Conservation (phyloP, 2,888 invertebrate species). For the Habroteleia sp. region DNA sequence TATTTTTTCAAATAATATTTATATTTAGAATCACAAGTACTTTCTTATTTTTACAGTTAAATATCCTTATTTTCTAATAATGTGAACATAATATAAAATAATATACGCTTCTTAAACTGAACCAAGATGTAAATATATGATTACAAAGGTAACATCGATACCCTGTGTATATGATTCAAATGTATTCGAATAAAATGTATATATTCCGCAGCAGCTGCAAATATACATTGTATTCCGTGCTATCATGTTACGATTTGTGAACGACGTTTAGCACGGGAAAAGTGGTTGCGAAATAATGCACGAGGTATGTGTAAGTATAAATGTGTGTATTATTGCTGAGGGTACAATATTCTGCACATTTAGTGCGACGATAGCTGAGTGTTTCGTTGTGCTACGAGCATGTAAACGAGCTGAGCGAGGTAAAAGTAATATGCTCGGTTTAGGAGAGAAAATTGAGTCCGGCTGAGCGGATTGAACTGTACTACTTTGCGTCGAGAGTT, state of each 20-base stretch:
- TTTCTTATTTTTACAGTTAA: too few relatives aligned
- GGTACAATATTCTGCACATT: slow-evolving; percentile 25
- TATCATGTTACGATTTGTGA: slow-evolving; percentile 5
- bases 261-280: slow-evolving; percentile 13
- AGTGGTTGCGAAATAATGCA: slow-evolving; percentile 22
- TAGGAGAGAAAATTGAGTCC: slow-evolving; percentile 36
- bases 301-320: background rate
- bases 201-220: background rate
- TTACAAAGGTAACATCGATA: too few relatives aligned
- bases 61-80: too few relatives aligned
- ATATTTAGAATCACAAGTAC: too few relatives aligned
- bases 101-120: too few relatives aligned
- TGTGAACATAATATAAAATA: too few relatives aligned
- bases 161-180: too few relatives aligned
- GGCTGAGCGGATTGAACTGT: slow-evolving; percentile 17
- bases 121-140: too few relatives aligned
- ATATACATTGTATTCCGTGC: background rate
- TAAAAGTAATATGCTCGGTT: slow-evolving; percentile 45
- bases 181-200: too few relatives aligned
- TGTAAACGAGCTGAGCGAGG: slow-evolving; percentile 36
- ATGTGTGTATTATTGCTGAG: background rate
- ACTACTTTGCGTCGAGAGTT: slow-evolving; percentile 34
- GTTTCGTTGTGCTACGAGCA: slow-evolving; percentile 22
- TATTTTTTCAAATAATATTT: too few relatives aligned
- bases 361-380: slow-evolving; percentile 14